Percentiles rank a stretch among this genome's conserved stretches.
Evolutionary conservation across 2,888 invertebrate genomes (phyloP).

Genomic region (Ectemnius continuus): DNA sequence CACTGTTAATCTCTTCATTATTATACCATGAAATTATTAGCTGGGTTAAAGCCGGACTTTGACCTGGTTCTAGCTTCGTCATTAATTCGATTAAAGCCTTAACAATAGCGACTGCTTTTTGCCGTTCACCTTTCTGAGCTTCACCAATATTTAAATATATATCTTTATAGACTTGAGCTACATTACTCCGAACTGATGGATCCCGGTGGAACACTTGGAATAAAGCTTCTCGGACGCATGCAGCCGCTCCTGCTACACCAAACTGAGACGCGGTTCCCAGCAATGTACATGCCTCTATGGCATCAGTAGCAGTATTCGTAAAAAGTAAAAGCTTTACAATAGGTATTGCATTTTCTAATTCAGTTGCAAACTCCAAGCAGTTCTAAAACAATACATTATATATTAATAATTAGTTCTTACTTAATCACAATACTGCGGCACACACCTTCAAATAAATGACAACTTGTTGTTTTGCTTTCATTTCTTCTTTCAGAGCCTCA

Average conservation of each 20-base stretch:
- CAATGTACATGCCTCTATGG: slow-evolving; percentile 93
- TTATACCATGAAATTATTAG: slow-evolving; percentile 68
- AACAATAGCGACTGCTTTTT: slow-evolving; percentile 63
- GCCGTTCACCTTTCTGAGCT: slow-evolving; percentile 60
- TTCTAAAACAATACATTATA: slow-evolving; percentile 74
- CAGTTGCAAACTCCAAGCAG: slow-evolving; percentile 79
- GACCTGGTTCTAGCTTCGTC: slow-evolving; percentile 67
- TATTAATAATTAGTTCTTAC: background rate
- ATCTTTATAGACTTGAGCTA: slow-evolving; percentile 70
- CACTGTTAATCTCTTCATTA: slow-evolving; percentile 63
- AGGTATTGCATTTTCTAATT: slow-evolving; percentile 80
- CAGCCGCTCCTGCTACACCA: slow-evolving; percentile 85
- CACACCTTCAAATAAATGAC: slow-evolving; percentile 86
- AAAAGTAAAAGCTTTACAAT: slow-evolving; percentile 87
- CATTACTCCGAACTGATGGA: slow-evolving; percentile 71
- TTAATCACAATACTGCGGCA: slow-evolving; percentile 61
- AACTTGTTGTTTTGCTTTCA: slow-evolving; percentile 82
- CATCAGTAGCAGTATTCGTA: slow-evolving; percentile 87
- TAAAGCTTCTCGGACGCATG: slow-evolving; percentile 79
- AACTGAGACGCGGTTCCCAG: slow-evolving; percentile 90
- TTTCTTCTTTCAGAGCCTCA: slow-evolving; percentile 79
- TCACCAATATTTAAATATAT: slow-evolving; percentile 64
- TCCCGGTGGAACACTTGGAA: slow-evolving; percentile 72
- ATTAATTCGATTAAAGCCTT: slow-evolving; percentile 68
- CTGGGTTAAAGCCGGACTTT: slow-evolving; percentile 68